Conservation (phyloP, 2,888 invertebrate species). For the Eucera pruinosa region DNA sequence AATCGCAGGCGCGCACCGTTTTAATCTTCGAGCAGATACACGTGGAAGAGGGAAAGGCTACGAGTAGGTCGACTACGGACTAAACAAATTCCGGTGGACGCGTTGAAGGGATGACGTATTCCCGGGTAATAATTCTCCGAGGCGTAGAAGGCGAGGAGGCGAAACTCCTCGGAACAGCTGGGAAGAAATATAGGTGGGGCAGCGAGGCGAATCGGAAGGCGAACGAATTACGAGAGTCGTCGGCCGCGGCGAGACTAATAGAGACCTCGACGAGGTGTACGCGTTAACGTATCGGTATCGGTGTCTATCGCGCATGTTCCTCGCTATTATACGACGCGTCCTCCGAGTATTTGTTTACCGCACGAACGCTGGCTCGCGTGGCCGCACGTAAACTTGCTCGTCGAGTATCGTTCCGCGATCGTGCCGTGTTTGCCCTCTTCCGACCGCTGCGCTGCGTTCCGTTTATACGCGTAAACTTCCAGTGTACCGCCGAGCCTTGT, state of each 20-base stretch:
- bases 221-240: slow-evolving; percentile 37
- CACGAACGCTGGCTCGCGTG: slow-evolving; percentile 36
- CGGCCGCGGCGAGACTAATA: slow-evolving; percentile 29
- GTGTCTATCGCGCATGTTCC: slow-evolving; percentile 10
- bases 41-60: too few relatives aligned
- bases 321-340: slow-evolving; percentile 24
- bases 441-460: background rate
- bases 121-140: slow-evolving; percentile 19
- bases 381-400: background rate
- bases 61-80: background rate
- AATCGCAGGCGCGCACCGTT: too few relatives aligned
- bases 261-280: slow-evolving; percentile 23
- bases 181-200: slow-evolving; percentile 29
- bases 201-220: slow-evolving; percentile 30
- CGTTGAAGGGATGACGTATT: slow-evolving; percentile 27
- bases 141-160: slow-evolving; percentile 6
- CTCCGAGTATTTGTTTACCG: slow-evolving; percentile 34
- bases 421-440: background rate
- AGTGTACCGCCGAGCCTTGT: too few relatives aligned
- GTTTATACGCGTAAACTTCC: background rate
- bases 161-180: slow-evolving; percentile 1
- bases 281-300: slow-evolving; percentile 39
- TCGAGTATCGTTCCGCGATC: slow-evolving; percentile 16
- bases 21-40: too few relatives aligned
- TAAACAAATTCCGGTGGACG: slow-evolving; percentile 26